Base-by-base conservation (phyloP, 1,140 invertebrate species). In the Bicyclus anynana region DNA sequence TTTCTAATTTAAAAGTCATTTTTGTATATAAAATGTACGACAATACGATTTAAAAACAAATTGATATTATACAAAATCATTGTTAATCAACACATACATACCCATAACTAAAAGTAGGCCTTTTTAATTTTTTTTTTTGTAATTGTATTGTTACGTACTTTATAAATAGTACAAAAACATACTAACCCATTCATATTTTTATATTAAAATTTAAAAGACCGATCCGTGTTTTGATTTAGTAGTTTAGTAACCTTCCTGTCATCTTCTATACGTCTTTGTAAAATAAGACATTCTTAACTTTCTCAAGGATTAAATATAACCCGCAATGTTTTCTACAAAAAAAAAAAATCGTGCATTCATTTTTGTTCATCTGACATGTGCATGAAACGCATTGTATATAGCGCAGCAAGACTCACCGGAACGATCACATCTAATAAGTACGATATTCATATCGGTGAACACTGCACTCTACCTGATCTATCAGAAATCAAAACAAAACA, bases 161-260 rank as follows among this genome's bases (percentile, higher is more conserved):
- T 74, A 68, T 80, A 69, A 62, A 67, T 75, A 84, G 74, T 86
- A 84, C 78, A 82, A 87, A 57, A 74, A 70, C 75, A 67, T 68
- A 80, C 78, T 84, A 87, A 83, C 82, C 73, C 59, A 68, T 69
- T 72, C 73, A 75, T 74, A 76, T 78, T 75, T 83, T 78, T 84
- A 75, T 81, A 69, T 86, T 87, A 86, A 87, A 87, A 80, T 72
- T 74, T 84, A 84, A 87, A 84, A 87, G 81, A 84, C 72, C 75
- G 74, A 84, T 69, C 53, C 74, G 82, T 85, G 78, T 86, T 87
- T 86, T 87, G 81, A 87, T 87, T 87, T 84, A 72, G 84, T 87
- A 87, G 84, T 59, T 69, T 87, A 87, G 84, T 74, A 21, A 84
- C 84, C 84, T 82, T 54, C 73, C 76, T 61, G 52, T 67, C 62